These are phyloP conservation scores for Trematomus bernacchii DNA, from an alignment of 2,797 vertebrate genomes.

Conservation along the genomic window DNA sequence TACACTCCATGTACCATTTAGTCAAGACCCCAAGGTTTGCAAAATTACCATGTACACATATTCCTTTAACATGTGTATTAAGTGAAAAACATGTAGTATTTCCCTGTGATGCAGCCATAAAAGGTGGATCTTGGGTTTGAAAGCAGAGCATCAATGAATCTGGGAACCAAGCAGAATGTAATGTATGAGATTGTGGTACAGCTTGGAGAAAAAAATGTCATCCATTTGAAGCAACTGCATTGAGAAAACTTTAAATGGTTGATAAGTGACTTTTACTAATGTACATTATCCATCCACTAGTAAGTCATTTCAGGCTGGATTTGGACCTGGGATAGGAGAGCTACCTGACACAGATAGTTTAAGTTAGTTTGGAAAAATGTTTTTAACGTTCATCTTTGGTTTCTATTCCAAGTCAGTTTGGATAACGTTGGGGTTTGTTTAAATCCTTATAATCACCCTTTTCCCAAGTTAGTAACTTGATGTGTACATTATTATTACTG, in stretches of 20 bases:
- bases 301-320: slow-evolving; percentile 2
- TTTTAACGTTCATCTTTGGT: background rate
- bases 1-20: slow-evolving; percentile 48
- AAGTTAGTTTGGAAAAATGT: background rate
- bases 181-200: slow-evolving; percentile 7
- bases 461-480: background rate
- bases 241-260: slow-evolving; percentile 4
- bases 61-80: slow-evolving; percentile 53
- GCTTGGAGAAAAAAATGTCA: background rate
- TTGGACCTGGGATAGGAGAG: background rate
- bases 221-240: slow-evolving; percentile 12
- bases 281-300: slow-evolving; percentile 8
- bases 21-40: slow-evolving; percentile 30
- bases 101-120: slow-evolving; percentile 21
- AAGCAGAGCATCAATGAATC: slow-evolving; percentile 10
- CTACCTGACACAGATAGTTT: background rate
- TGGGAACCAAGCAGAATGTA: slow-evolving; percentile 5
- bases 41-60: slow-evolving; percentile 24
- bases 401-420: background rate
- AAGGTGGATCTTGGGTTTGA: slow-evolving; percentile 17
- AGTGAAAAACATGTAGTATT: slow-evolving; percentile 36
- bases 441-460: background rate
- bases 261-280: background rate
- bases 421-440: background rate
- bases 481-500: slow-evolving; percentile 1